Conservation (phyloP, 2,797 vertebrate species). For the Pseudochirops cupreus region DNA sequence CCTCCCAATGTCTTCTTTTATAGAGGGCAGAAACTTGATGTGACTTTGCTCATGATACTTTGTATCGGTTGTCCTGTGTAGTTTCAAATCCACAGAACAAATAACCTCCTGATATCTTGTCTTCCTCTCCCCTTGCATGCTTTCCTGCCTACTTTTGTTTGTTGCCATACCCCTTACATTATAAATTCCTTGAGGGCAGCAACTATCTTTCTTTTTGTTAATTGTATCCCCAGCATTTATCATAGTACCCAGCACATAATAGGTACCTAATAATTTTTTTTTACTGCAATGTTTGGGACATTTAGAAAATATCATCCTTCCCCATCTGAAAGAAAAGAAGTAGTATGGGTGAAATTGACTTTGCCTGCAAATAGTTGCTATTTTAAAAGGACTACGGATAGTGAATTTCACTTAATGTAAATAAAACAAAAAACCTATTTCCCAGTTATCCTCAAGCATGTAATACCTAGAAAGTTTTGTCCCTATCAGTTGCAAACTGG, state of each 20-base stretch:
- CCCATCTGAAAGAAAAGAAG: slow-evolving; percentile 54
- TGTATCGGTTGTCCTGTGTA: not conserved
- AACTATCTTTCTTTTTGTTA: not conserved
- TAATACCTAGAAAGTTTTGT: not conserved
- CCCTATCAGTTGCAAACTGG: not conserved
- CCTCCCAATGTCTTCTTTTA: not conserved
- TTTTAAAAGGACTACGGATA: slow-evolving; percentile 46
- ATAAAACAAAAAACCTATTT: not conserved
- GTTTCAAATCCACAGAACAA: not conserved
- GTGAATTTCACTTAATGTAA: slow-evolving; percentile 33
- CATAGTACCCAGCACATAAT: not conserved
- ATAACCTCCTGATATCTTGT: not conserved
- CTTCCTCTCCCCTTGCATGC: not conserved
- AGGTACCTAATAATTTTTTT: not conserved
- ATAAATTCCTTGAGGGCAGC: not conserved
- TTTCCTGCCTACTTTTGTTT: not conserved
- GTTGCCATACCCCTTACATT: not conserved
- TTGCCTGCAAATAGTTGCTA: slow-evolving; percentile 42
- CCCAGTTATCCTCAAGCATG: not conserved
- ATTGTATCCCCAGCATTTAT: not conserved
- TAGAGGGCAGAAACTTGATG: not conserved
- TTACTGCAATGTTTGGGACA: slow-evolving; percentile 56
- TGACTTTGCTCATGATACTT: not conserved
- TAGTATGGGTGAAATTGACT: slow-evolving; percentile 53
- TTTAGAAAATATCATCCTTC: slow-evolving; percentile 55